A percentile compares a stretch with the other conserved stretches of the same genome.
Evolutionary conservation across 2,113 vertebrate genomes (phyloP).

Genomic region (Dicerorhinus sumatrensis): DNA sequence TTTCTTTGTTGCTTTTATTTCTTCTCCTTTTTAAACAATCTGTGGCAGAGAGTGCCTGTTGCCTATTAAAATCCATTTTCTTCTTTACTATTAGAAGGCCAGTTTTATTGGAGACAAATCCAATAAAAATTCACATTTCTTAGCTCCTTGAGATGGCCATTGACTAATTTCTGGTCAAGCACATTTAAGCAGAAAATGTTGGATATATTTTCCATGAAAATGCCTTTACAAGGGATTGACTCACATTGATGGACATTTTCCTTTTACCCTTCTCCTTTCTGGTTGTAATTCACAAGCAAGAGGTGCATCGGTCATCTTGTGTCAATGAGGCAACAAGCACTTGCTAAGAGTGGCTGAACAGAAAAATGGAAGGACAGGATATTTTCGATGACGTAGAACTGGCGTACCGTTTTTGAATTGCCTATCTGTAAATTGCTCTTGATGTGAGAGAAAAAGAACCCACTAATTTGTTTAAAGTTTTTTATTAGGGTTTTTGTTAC

Average conservation of each 20-base stretch:
- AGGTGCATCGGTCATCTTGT: neutral
- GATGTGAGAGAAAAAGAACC: neutral
- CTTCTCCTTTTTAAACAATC: neutral
- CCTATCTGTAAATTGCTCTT: neutral
- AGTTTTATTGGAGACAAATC: neutral
- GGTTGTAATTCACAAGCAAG: neutral
- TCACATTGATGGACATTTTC: neutral
- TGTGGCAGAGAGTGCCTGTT: neutral
- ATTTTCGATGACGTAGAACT: neutral
- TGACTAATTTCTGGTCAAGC: neutral
- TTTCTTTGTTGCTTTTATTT: neutral
- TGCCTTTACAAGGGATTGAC: neutral
- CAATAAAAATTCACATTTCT: slow-evolving; percentile 29
- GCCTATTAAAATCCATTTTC: neutral
- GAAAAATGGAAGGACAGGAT: neutral
- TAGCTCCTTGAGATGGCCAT: neutral
- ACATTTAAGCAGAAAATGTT: neutral
- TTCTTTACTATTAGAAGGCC: neutral
- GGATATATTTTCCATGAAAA: neutral
- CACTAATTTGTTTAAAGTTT: neutral
- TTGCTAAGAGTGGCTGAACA: neutral
- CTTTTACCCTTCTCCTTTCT: neutral
- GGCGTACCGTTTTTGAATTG: neutral
- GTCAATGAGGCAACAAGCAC: neutral
- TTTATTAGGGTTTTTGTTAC: neutral